Evolutionary conservation across 1,140 invertebrate species (phyloP), one percentile per base, ranked within the genome.

Genomic region (Drosophila pectinifera): DNA sequence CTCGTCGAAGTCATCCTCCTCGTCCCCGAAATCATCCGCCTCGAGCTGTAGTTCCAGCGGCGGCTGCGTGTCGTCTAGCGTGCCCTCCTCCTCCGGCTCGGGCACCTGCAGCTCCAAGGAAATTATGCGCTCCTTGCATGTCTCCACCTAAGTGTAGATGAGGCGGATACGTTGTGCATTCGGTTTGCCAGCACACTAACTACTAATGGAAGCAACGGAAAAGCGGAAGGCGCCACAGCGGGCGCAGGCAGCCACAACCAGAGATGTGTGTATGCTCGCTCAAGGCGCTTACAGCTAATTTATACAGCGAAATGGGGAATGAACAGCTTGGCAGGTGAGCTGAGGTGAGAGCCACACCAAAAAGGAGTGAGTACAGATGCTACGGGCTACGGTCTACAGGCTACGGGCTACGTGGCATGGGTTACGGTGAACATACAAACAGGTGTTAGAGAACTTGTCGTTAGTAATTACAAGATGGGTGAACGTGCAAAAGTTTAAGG

Each of bases 61-160:
- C 48, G 85, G 85, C 28, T 82, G 81, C 11, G 83, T 90, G n/a
- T 77, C 77, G n/a, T 90, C 88, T 3, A 90, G 61, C 18, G 68
- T 51, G 4, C 61, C 73, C 28, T 82, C 77, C 24, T 81, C 80
- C 10, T 91, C 90, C 14, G 68, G 49, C 20, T 90, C 91, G n/a
- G 92, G 92, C 73, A 91, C 92, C 65, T 92, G 90, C 84, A 97
- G 92, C 91, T 97, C 96, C 91, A 97, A 92, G 43, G 96, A 97
- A 91, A 97, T 96, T 78, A 97, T 97, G 93, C 97, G 97, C 93
- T 97, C 96, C 92, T 96, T 95, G 53, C 96, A 95, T 45, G 96
- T 97, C 94, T 97, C 96, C 83, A 97, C 96, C 96, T 97, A 92
- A 78, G 75, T 73, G 89, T 59, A 89, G 77, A 74, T 74, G 78